phyloP scores from a whole-genome alignment of 2,888 invertebrate genomes.

The Mythimna lalbum region DNA sequence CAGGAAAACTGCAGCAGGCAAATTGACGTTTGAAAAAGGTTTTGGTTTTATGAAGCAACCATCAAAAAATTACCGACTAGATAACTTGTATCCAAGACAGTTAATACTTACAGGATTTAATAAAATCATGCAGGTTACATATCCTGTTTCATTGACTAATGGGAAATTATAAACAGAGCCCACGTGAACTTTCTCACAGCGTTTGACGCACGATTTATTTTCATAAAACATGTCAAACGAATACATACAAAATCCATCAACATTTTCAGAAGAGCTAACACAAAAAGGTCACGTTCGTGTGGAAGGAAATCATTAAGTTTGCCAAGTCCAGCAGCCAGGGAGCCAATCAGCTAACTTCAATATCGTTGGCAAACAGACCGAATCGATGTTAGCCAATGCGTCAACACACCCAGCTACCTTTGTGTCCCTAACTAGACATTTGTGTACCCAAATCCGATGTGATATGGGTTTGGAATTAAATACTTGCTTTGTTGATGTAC shows the following conservation, averaged over 20 bases:
- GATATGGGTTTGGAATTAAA: conserved; percentile 34
- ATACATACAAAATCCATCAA: conserved; percentile 16
- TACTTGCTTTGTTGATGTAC: neutral
- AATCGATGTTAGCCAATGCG: conserved; percentile 77
- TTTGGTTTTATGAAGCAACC: neutral
- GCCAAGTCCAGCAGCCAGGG: conserved; percentile 73
- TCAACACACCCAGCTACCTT: conserved; percentile 73
- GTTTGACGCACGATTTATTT: neutral
- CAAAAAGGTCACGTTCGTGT: conserved; percentile 62
- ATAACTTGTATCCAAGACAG: neutral
- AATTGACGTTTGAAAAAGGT: too few species aligned
- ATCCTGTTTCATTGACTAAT: neutral
- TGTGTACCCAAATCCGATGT: conserved; percentile 46
- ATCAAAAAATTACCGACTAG: neutral
- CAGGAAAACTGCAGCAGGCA: too few species aligned
- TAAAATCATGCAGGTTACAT: neutral
- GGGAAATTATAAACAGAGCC: too few species aligned
- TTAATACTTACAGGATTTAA: neutral
- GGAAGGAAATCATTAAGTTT: conserved; percentile 71
- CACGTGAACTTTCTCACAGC: neutral
- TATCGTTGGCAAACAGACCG: conserved; percentile 82
- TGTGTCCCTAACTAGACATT: conserved; percentile 60
- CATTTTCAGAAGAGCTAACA: conserved; percentile 28
- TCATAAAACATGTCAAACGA: neutral
- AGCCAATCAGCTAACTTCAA: conserved; percentile 87